Evolutionary conservation across 2,797 vertebrate species (phyloP).

Genomic region (Lacerta agilis): DNA sequence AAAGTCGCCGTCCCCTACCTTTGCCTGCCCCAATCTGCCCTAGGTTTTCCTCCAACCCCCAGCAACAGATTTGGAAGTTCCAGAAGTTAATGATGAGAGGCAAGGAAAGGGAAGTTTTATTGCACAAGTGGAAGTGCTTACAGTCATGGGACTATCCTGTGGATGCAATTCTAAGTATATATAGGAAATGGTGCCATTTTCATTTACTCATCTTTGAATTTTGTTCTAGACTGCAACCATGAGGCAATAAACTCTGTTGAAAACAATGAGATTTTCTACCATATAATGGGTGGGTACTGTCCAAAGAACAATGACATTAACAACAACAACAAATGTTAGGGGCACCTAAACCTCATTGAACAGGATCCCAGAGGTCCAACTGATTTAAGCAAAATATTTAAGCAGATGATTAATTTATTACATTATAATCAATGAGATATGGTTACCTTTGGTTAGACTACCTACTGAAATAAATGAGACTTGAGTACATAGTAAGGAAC

Average conservation of each 20-base stretch:
- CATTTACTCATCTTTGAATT: neutral
- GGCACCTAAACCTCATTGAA: neutral
- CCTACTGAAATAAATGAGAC: neutral
- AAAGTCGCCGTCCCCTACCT: accelerated
- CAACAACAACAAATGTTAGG: neutral
- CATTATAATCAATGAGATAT: neutral
- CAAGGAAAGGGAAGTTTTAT: too few species aligned
- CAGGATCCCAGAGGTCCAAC: neutral
- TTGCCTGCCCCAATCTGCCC: too few species aligned
- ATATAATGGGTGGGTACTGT: too few species aligned
- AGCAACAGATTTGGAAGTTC: too few species aligned
- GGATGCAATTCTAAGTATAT: neutral
- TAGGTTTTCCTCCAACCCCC: too few species aligned
- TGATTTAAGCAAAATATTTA: neutral
- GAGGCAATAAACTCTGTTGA: neutral
- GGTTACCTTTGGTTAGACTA: neutral
- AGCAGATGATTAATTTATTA: neutral
- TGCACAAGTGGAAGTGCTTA: too few species aligned
- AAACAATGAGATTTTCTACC: neutral
- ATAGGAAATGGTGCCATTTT: neutral
- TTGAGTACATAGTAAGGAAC: neutral
- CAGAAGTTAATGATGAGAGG: too few species aligned
- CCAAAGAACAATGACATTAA: neutral
- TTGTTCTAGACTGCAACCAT: neutral
- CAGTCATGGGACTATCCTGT: too few species aligned